Evolutionary conservation across 35 echinoderm and acorn worm species (phyloP).

Genomic region (Ptychodera flava): DNA sequence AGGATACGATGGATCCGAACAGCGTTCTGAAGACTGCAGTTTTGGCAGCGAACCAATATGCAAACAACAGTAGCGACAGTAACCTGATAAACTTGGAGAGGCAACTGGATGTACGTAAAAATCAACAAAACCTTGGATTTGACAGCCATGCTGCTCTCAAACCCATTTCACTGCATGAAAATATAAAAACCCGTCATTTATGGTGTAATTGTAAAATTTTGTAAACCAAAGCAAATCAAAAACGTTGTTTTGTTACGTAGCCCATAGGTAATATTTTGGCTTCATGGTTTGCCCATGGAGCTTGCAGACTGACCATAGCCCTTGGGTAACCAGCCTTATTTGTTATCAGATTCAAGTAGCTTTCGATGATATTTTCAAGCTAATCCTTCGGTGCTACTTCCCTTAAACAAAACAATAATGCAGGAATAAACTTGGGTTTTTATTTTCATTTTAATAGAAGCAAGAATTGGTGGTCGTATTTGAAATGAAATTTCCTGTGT

Average conservation of each 20-base stretch:
- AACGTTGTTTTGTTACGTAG: not conserved
- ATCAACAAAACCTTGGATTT: not conserved
- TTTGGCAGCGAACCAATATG: slow-evolving; percentile 44
- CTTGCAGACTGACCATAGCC: not conserved
- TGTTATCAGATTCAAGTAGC: too few species aligned
- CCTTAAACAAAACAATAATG: too few species aligned
- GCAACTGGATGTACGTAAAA: slow-evolving; percentile 58
- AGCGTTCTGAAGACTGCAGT: slow-evolving; percentile 46
- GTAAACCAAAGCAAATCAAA: not conserved
- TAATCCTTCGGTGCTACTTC: too few species aligned
- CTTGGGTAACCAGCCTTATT: too few species aligned
- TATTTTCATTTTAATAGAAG: too few species aligned
- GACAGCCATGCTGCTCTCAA: not conserved
- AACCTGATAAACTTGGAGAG: slow-evolving; percentile 45
- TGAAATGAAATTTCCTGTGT: too few species aligned
- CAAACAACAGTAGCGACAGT: slow-evolving; percentile 28
- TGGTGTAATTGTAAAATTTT: not conserved
- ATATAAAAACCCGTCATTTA: too few species aligned
- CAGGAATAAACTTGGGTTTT: too few species aligned
- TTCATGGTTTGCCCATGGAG: not conserved
- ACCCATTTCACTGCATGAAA: not conserved
- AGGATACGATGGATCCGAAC: not conserved
- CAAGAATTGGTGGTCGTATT: too few species aligned
- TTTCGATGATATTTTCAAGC: too few species aligned
- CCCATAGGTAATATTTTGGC: not conserved